Base-by-base conservation (phyloP, 2,797 vertebrate species). In the Emys orbicularis region DNA sequence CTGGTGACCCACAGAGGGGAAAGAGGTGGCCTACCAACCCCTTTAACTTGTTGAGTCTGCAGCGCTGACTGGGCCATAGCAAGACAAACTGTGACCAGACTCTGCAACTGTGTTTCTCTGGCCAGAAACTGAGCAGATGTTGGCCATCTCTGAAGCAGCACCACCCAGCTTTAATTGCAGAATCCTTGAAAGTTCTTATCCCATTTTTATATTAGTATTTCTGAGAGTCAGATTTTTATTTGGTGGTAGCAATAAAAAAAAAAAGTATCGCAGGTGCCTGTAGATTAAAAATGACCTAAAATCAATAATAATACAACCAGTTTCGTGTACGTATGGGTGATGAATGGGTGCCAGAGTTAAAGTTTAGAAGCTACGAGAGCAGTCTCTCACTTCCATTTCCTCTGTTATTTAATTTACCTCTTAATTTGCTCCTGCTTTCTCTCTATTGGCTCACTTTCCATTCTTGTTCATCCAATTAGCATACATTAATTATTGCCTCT, bases 241-340 rank as follows among this genome's bases (percentile, higher is more conserved):
- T n/a, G 50, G 31, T 94, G 2, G 74, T 61, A 37, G 2, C 79
- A 72, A 57, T 81, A 44, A 21, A 91, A 54, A 88, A 88, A 76
- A 76, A 31, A 61, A 13, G 29, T 65, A 31, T 79, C 4, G 8
- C 2, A 10, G n/a, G 83, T 91, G 31, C 7, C 12, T 44, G 41
- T 84, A 74, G 6, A 0, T 0, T 37, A n/a, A 2, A n/a, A 2
- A 0, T 50, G 27, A 52, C 12, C 12, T n/a, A 74, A 83, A 4
- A 9, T 10, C 21, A 1, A 4, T 57, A 57, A 4, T 65, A 65
- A 5, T 21, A 12, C 49, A 25, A 9, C 80, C 57, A 92, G 15
- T 0, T 77, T 86, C 83, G 86, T 25, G 13, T 59, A 12, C 50
- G 31, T 21, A 54, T 25, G 54, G 54, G 88, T 52, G 83, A 27